A percentile compares a stretch with the other conserved stretches of the same genome.
Evolutionary conservation across 2,113 vertebrate species (phyloP).

Genomic region (Menura novaehollandiae): DNA sequence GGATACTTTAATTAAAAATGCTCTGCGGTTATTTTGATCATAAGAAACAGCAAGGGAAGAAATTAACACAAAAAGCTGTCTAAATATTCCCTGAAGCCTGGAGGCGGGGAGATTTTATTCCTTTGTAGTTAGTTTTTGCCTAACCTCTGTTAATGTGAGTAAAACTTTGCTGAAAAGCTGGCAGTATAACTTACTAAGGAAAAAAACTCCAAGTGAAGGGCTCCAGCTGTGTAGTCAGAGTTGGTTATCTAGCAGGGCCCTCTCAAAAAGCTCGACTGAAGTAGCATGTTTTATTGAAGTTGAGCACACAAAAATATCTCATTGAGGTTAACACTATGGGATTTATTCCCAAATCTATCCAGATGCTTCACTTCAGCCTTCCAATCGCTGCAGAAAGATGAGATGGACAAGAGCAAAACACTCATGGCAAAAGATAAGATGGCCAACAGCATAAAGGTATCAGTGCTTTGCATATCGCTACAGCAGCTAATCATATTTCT

Average conservation of each 20-base stretch:
- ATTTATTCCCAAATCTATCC: not conserved
- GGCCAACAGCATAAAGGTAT: not conserved
- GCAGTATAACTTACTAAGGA: not conserved
- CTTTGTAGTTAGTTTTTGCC: not conserved
- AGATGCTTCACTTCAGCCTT: not conserved
- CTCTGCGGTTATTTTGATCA: rapidly evolving
- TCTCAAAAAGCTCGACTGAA: not conserved
- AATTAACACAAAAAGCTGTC: not conserved
- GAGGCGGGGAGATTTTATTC: not conserved
- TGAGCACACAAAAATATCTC: not conserved
- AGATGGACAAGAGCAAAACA: not conserved
- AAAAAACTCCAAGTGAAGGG: not conserved
- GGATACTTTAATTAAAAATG: not conserved
- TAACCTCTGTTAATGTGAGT: not conserved
- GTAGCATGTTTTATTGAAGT: not conserved
- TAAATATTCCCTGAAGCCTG: not conserved
- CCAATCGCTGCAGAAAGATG: not conserved
- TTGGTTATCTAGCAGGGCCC: not conserved
- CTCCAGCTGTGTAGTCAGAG: not conserved
- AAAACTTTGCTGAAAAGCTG: not conserved
- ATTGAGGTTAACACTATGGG: not conserved
- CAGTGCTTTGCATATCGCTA: not conserved
- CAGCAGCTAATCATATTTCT: not conserved
- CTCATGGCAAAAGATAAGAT: not conserved
- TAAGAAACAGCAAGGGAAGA: not conserved